Percentiles rank a stretch among this genome's conserved stretches.
These are phyloP conservation scores for Meandrina meandrites DNA, from an alignment of 92 coral and sea anemone genomes.

Conservation along the genomic window DNA sequence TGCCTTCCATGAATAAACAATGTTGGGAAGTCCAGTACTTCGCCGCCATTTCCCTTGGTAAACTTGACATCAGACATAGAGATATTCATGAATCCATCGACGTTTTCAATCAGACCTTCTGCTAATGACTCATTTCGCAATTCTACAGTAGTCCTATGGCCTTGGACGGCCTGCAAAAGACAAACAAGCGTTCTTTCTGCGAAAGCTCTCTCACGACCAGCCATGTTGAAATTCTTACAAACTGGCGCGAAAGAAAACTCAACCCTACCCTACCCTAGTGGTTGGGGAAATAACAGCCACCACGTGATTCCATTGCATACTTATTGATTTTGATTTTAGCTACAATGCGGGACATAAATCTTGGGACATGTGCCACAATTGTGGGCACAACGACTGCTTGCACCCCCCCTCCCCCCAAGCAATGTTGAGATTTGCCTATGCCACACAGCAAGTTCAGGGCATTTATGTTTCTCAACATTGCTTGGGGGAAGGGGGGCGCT, in stretches of 20 bases:
- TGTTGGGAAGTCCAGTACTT: constrained; percentile 64
- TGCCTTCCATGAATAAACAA: constrained; percentile 91
- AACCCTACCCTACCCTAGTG: constrained; percentile 1
- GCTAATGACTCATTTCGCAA: constrained; percentile 89
- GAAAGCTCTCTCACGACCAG: constrained; percentile 82
- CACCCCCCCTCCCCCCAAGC: too few relatives aligned
- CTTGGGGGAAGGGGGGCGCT: too few relatives aligned
- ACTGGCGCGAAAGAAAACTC: not conserved
- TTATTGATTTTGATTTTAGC: not conserved
- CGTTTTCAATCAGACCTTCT: constrained; percentile 82
- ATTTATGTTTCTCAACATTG: too few relatives aligned
- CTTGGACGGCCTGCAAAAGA: constrained; percentile 88
- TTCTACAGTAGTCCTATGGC: constrained; percentile 89
- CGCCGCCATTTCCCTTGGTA: constrained; percentile 60
- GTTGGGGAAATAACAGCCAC: too few relatives aligned
- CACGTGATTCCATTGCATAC: not conserved
- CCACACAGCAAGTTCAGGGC: too few relatives aligned
- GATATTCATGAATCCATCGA: constrained; percentile 96
- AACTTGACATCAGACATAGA: constrained; percentile 78
- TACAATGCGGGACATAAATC: too few relatives aligned
- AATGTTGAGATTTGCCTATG: too few relatives aligned
- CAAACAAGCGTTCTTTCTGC: constrained; percentile 88
- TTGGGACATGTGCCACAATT: too few relatives aligned
- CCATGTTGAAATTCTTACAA: constrained; percentile 52
- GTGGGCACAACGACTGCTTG: too few relatives aligned